Conservation (phyloP, 1,140 invertebrate genomes). For the Epicauta chinensis region DNA sequence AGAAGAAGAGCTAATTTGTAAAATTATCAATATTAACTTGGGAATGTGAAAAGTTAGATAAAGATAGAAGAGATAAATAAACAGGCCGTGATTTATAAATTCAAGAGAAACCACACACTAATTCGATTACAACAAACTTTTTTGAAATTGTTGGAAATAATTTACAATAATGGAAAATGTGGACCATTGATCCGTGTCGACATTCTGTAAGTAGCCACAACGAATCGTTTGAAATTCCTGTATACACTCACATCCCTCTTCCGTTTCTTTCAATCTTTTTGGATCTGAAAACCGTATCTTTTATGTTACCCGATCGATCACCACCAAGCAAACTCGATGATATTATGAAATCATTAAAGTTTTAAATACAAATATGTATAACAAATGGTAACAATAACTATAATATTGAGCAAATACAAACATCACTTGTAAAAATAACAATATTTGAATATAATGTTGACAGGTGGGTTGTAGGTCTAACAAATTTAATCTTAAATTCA, state of each 20-base stretch:
- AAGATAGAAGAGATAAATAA: no score
- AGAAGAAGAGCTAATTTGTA: slow-evolving; percentile 17
- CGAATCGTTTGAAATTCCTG: no score
- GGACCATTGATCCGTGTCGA: no score
- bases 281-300: no score
- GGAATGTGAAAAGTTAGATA: slow-evolving; percentile 6
- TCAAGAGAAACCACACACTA: slow-evolving; percentile 7
- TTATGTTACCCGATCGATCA: no score
- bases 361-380: not conserved
- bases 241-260: no score
- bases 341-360: no score
- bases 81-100: slow-evolving; percentile 4
- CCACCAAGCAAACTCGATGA: no score
- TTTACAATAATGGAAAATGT: no score
- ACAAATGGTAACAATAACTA: slow-evolving; percentile 7
- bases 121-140: not conserved
- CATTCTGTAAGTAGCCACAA: no score
- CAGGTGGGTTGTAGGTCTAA: slow-evolving; percentile 39
- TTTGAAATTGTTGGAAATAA: not conserved
- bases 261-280: no score
- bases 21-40: slow-evolving; percentile 15
- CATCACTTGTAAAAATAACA: slow-evolving; percentile 37
- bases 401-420: slow-evolving; percentile 28
- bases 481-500: slow-evolving; percentile 44
- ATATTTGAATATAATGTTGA: slow-evolving; percentile 39